Evolutionary conservation across 37 sponge, comb jelly and placozoan species (phyloP), one percentile per base, ranked within the genome.

Genomic region (Haliclona indistincta): DNA sequence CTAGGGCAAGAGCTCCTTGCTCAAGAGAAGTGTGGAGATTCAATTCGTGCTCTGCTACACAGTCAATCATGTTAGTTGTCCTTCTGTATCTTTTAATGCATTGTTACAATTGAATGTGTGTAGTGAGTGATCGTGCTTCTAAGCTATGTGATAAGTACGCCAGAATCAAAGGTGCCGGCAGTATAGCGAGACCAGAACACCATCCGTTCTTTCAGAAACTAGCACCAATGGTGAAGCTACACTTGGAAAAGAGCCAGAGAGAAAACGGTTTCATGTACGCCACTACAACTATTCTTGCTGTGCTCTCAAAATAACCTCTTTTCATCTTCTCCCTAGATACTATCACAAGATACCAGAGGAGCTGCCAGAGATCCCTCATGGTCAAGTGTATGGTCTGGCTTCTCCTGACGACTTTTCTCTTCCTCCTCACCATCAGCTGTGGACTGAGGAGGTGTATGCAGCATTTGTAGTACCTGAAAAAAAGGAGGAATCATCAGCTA

Each of bases 181-280:
- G 88, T 35, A 89, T 86, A 22, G 96, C 94, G 42, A 54, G 87
- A 30, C 96, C 96, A 3, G 91, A 90, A 64, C 76, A 88, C 29
- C 99, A 98, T 54, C 94, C 92, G 17, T 98, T 98, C 92, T 98
- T 95, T 68, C 96, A 92, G 74, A 93, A 88, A 53, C 91, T 98
- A 25, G 91, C 85, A 15, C 93, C 96, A 15, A 70, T 90, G 81
- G 73, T 98, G 42, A 83, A 87, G 54, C 85, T 79, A 1, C 73
- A 80, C 58, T 78, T 98, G 51, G 90, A 95, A 54, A 98, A 98
- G 64, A 82, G 86, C 72, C 73, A 75, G 36, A 87, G 92, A 43
- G 99, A 98, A 58, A 98, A 98, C 74, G 99, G 99, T 43, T 98
- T 98, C 72, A 97, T 97, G 97, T 97, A 78, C 77, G 81, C 0